Percentiles rank a stretch among this genome's conserved stretches.
These are phyloP conservation scores for Pseudomyrmex pallidus DNA, from an alignment of 1,140 invertebrate species.

Conservation along the genomic window DNA sequence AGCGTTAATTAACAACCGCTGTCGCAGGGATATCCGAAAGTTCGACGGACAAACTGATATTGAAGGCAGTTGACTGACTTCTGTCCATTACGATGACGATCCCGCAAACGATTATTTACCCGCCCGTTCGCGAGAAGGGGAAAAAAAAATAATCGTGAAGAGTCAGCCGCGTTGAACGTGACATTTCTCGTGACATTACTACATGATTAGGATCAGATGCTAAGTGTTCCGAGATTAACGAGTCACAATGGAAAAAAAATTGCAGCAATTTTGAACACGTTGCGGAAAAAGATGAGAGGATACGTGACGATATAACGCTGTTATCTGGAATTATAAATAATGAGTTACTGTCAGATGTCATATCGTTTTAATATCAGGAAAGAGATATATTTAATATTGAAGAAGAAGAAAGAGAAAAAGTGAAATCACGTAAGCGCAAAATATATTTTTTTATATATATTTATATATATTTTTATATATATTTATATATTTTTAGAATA, in stretches of 20 bases:
- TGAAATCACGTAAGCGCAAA: too few relatives aligned
- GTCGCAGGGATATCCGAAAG: not conserved
- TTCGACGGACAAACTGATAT: constrained; percentile 6
- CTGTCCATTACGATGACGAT: not conserved
- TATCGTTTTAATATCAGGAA: not conserved
- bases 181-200: not conserved
- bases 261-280: not conserved
- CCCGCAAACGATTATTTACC: not conserved
- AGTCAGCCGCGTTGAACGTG: not conserved
- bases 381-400: constrained; percentile 3
- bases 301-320: not conserved
- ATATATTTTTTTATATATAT: too few relatives aligned
- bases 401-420: not conserved
- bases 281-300: not conserved
- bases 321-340: constrained; percentile 17
- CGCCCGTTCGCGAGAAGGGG: not conserved
- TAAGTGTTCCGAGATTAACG: constrained; percentile 11
- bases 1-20: constrained; percentile 29
- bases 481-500: not conserved
- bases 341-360: not conserved
- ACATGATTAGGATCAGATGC: constrained; percentile 22
- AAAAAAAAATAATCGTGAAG: not conserved
- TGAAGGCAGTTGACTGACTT: not conserved
- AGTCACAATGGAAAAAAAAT: not conserved
- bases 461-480: too few relatives aligned